These are phyloP conservation scores for Drosophila punjabiensis DNA, from an alignment of 1,140 invertebrate species.

Conservation along the genomic window DNA sequence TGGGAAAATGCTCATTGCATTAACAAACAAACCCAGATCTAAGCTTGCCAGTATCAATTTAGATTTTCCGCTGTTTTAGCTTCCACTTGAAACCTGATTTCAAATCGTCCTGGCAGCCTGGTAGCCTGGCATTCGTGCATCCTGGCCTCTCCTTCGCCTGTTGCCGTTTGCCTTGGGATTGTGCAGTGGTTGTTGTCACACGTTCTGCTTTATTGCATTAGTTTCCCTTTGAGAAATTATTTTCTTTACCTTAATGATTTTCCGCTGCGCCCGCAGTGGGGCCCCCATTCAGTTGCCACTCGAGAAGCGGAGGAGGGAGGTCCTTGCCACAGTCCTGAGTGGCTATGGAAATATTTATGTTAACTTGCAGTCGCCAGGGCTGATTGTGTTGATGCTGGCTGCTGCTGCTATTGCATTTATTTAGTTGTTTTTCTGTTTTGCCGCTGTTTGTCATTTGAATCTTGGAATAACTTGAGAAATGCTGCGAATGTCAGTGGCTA, in stretches of 20 bases:
- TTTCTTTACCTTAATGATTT: conserved; percentile 59
- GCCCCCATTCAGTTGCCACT: conserved; percentile 12
- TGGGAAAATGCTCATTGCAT: background rate
- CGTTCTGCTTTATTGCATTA: conserved; percentile 47
- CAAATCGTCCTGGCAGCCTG: conserved; percentile 6
- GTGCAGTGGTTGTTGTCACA: conserved; percentile 15
- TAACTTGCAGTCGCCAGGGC: conserved; percentile 44
- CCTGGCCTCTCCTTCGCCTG: background rate
- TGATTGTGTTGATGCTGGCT: conserved; percentile 35
- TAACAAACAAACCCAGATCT: background rate
- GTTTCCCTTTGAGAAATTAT: conserved; percentile 43
- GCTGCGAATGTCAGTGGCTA: conserved; percentile 50
- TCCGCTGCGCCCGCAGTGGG: conserved; percentile 27
- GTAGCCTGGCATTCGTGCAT: background rate
- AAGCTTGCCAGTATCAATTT: conserved; percentile 5
- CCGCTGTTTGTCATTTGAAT: conserved; percentile 46
- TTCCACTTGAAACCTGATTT: conserved; percentile 30
- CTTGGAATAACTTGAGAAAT: conserved; percentile 58
- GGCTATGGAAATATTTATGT: conserved; percentile 62
- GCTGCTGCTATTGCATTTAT: conserved; percentile 21
- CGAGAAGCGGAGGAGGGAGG: background rate
- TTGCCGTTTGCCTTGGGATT: conserved; percentile 9
- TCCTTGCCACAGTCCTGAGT: conserved; percentile 17
- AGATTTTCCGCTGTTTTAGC: conserved; percentile 21
- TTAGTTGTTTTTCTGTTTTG: conserved; percentile 32